phyloP scores from a whole-genome alignment of 2,113 vertebrate genomes.

The Manacus vitellinus region DNA sequence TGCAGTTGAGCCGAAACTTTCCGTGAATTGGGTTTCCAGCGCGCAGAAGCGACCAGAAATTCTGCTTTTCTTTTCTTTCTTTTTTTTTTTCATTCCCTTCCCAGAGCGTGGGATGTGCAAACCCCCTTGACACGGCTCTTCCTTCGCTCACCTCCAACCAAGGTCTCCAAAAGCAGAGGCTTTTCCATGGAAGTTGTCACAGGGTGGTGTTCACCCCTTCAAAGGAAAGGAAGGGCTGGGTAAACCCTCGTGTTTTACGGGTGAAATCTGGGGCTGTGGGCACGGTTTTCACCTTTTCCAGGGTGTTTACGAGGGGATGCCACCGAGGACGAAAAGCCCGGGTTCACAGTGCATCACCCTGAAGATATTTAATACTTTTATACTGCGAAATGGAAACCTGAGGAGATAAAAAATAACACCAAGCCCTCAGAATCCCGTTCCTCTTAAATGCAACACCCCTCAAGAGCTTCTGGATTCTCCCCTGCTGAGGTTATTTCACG shows the following conservation, averaged over 20 bases:
- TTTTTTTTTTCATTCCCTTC: neutral
- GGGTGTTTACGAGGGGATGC: too few relatives aligned
- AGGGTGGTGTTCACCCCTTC: neutral
- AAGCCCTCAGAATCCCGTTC: neutral
- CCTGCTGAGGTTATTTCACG: neutral
- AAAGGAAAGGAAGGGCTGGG: neutral
- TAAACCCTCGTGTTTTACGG: neutral
- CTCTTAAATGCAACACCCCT: neutral
- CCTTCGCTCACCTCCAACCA: neutral
- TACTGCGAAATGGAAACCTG: neutral
- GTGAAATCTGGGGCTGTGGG: too few relatives aligned
- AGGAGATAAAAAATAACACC: neutral
- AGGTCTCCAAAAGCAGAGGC: neutral
- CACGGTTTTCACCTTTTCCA: neutral
- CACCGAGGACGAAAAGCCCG: neutral
- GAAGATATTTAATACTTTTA: neutral
- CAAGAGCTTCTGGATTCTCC: neutral
- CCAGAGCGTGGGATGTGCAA: accelerated
- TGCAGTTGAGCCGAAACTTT: neutral
- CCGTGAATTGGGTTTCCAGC: neutral
- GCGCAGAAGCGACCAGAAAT: neutral
- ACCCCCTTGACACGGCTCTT: neutral
- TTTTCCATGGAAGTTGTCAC: neutral
- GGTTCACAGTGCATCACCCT: neutral
- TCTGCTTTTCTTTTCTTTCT: neutral